Percentiles rank a stretch among this genome's conserved stretches.
phyloP scores from a whole-genome alignment of 23 tunicate species.

The Pegea sp. region DNA sequence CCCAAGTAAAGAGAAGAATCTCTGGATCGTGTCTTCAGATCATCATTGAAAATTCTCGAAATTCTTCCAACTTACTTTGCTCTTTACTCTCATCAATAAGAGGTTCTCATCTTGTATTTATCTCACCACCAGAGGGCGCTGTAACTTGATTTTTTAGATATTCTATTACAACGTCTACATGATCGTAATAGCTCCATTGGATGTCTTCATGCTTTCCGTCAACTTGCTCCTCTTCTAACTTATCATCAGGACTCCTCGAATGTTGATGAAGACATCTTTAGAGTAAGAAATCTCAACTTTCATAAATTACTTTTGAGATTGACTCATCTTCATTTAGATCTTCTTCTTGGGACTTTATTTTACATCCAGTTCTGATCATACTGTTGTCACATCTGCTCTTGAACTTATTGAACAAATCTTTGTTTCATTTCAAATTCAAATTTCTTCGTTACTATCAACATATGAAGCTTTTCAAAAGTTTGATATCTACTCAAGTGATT shows the following conservation, averaged over 20 bases:
- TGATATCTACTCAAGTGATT: too few relatives aligned
- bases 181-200: slow-evolving; percentile 35
- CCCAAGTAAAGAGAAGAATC: slow-evolving; percentile 37
- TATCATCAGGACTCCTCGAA: too few relatives aligned
- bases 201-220: slow-evolving; percentile 29
- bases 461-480: too few relatives aligned
- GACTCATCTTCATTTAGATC: not conserved
- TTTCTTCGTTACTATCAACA: too few relatives aligned
- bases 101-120: too few relatives aligned
- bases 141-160: slow-evolving; percentile 13
- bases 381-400: slow-evolving; percentile 46
- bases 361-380: slow-evolving; percentile 31
- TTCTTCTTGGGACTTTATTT: slow-evolving; percentile 5
- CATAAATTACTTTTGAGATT: not conserved
- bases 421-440: too few relatives aligned
- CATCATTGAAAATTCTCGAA: slow-evolving; percentile 24
- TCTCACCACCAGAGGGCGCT: not conserved
- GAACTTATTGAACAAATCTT: slow-evolving; percentile 48
- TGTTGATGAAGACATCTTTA: too few relatives aligned
- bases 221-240: slow-evolving; percentile 24
- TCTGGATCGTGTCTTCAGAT: slow-evolving; percentile 42
- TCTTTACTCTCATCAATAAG: slow-evolving; percentile 10
- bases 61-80: not conserved
- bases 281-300: too few relatives aligned
- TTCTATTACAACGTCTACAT: slow-evolving; percentile 8